Percentiles rank a stretch among this genome's conserved stretches.
These are phyloP conservation scores for Saguinus midas DNA, from an alignment of 2,113 vertebrate species.

Conservation along the genomic window DNA sequence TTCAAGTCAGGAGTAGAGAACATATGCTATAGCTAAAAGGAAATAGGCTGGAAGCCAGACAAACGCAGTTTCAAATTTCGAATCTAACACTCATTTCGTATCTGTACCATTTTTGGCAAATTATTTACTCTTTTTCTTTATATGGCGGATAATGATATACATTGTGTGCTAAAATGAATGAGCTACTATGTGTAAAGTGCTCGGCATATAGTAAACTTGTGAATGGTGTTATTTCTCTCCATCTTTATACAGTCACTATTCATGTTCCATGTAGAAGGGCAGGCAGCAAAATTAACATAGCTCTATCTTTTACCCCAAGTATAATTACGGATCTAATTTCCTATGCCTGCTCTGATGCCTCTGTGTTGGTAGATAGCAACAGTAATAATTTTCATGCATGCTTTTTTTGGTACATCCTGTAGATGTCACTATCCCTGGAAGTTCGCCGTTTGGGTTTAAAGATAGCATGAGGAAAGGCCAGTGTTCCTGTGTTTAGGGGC, in stretches of 20 bases:
- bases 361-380: background rate
- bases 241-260: background rate
- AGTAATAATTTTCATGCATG: background rate
- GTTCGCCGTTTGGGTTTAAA: background rate
- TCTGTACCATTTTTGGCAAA: constrained; percentile 16
- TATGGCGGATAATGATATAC: background rate
- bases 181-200: background rate
- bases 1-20: constrained; percentile 14
- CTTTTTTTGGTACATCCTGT: background rate
- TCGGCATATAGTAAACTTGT: background rate
- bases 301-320: background rate
- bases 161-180: background rate
- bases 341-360: background rate
- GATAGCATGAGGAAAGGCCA: background rate
- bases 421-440: background rate
- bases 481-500: background rate
- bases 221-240: background rate
- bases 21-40: constrained; percentile 19
- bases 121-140: constrained; percentile 1
- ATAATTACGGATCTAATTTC: background rate
- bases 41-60: constrained; percentile 19
- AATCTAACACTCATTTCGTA: constrained; percentile 27
- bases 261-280: background rate
- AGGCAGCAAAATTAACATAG: background rate
- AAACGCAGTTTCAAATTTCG: constrained; percentile 38